Evolutionary conservation across 2,113 vertebrate species (phyloP).

Genomic region (Chloroceryle aenea): DNA sequence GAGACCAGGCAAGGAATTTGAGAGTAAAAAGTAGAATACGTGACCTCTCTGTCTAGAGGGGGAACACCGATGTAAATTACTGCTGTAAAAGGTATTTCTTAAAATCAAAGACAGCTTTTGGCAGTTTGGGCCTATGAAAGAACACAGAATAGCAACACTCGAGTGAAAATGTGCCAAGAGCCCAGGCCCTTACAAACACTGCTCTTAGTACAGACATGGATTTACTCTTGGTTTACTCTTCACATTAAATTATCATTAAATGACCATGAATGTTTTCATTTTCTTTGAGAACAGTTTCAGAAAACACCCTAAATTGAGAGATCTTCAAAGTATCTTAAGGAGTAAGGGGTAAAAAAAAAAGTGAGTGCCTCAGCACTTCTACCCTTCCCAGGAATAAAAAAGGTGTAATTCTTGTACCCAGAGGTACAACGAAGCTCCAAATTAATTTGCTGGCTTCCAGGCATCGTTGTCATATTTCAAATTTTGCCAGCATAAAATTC

Average conservation of each 20-base stretch:
- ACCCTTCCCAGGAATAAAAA: not conserved
- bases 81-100: not conserved
- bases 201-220: fast-evolving
- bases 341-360: not conserved
- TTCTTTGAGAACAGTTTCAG: not conserved
- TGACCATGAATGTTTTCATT: not conserved
- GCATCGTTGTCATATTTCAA: not conserved
- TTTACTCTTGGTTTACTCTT: not conserved
- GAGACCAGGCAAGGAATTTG: not conserved
- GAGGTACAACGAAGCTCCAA: not conserved
- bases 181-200: not conserved
- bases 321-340: not conserved
- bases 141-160: not conserved
- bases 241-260: not conserved
- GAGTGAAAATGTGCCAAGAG: not conserved
- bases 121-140: not conserved
- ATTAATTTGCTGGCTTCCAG: not conserved
- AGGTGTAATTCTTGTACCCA: not conserved
- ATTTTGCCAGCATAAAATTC: not conserved
- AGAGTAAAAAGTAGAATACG: not conserved
- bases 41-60: not conserved
- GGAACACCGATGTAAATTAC: not conserved
- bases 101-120: not conserved
- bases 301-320: not conserved
- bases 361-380: not conserved